Percentiles rank a stretch among this genome's conserved stretches.
Evolutionary conservation across 2,797 vertebrate genomes (phyloP).

Genomic region (Acanthiza pusilla): DNA sequence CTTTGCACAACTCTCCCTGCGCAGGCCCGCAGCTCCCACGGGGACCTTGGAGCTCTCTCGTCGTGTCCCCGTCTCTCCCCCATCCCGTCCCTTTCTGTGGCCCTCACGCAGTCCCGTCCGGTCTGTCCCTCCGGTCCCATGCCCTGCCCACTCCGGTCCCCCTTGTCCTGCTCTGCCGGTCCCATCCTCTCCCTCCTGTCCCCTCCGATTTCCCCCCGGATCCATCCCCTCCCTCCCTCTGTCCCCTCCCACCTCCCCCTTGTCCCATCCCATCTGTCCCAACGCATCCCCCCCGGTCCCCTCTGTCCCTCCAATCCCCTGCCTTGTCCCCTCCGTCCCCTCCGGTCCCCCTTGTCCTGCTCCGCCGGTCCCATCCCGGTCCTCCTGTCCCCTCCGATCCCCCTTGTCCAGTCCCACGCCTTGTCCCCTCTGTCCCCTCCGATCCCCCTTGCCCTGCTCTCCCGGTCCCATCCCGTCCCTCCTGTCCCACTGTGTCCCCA

Average conservation of each 20-base stretch:
- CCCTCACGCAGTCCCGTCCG: not conserved
- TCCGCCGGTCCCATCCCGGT: not conserved
- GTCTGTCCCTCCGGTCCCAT: not conserved
- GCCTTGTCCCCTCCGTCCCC: no score
- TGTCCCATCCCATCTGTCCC: not conserved
- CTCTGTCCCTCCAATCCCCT: not conserved
- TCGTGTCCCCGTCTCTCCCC: not conserved
- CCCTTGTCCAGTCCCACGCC: not conserved
- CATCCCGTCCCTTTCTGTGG: not conserved
- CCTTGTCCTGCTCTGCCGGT: not conserved
- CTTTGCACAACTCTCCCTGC: not conserved
- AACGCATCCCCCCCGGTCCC: no score
- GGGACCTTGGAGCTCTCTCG: not conserved
- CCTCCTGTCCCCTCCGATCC: not conserved
- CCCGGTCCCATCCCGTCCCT: not conserved
- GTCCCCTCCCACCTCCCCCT: not conserved
- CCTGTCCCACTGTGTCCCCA: not conserved
- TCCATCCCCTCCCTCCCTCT: not conserved
- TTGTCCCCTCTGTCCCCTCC: not conserved
- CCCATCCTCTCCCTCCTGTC: not conserved
- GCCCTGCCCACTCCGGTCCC: not conserved
- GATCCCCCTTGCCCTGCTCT: not conserved
- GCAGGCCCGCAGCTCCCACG: fast-evolving
- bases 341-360: not conserved
- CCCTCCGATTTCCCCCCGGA: no score